Evolutionary conservation across 2,113 vertebrate species (phyloP).

Genomic region (Cinclus cinclus): DNA sequence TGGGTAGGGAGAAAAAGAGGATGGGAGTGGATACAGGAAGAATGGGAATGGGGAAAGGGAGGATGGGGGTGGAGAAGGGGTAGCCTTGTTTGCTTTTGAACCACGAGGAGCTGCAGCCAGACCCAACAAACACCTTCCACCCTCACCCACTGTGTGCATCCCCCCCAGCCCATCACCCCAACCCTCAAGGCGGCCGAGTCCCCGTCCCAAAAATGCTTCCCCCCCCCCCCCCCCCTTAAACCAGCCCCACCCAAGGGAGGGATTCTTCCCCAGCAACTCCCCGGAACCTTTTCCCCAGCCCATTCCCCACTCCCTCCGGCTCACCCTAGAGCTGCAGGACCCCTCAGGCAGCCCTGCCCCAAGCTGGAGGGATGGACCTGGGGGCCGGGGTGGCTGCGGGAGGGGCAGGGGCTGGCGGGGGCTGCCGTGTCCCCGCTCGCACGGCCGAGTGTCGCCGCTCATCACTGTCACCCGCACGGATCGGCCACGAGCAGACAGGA

Average conservation of each 20-base stretch:
- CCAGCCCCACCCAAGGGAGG: background rate
- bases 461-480: conserved; percentile 9
- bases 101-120: background rate
- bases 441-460: background rate
- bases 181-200: fast-evolving
- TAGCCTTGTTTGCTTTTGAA: background rate
- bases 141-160: fast-evolving
- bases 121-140: background rate
- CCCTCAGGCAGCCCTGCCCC: too few relatives aligned
- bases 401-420: background rate
- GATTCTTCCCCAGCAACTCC: background rate
- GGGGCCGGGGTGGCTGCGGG: too few relatives aligned
- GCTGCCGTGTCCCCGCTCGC: background rate
- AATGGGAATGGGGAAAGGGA: fast-evolving
- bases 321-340: too few relatives aligned
- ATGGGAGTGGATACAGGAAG: background rate
- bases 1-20: background rate
- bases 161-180: background rate
- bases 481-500: background rate
- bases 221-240: too few relatives aligned
- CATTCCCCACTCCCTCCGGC: too few relatives aligned
- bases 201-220: background rate
- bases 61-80: background rate
- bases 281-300: background rate
- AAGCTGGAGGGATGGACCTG: too few relatives aligned